phyloP scores from a whole-genome alignment of 2,888 invertebrate species.

The Papilio demoleus region DNA sequence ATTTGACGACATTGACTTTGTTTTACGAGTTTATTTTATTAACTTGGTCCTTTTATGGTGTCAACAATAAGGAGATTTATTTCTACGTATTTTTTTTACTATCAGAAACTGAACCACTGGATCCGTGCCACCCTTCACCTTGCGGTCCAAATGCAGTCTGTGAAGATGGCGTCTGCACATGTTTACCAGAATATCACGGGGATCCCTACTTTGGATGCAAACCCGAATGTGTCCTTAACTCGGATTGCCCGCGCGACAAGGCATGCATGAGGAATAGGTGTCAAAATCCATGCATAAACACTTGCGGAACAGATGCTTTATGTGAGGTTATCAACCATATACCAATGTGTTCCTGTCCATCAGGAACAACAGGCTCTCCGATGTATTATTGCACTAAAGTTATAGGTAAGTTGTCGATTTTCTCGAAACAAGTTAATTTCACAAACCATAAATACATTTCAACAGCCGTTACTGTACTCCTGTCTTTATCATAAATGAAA shows the following conservation, averaged over 20 bases:
- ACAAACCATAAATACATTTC: background rate
- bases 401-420: constrained; percentile 55
- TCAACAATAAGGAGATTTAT: background rate
- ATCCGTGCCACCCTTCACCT: constrained; percentile 88
- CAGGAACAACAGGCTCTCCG: constrained; percentile 86
- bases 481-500: no score
- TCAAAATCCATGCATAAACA: constrained; percentile 87
- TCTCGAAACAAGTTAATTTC: no score
- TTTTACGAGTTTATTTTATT: background rate
- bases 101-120: constrained; percentile 68
- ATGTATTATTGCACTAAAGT: constrained; percentile 82
- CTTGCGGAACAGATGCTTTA: constrained; percentile 85
- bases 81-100: constrained; percentile 45
- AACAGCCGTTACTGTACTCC: background rate
- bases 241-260: constrained; percentile 86
- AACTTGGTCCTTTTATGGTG: background rate
- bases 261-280: constrained; percentile 91
- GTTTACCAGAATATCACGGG: constrained; percentile 88
- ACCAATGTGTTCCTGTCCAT: constrained; percentile 86
- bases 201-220: constrained; percentile 89
- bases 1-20: no score
- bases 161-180: constrained; percentile 86
- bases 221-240: constrained; percentile 91
- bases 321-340: constrained; percentile 87
- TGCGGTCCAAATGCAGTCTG: constrained; percentile 88